Evolutionary conservation across 2,888 invertebrate genomes (phyloP).

Genomic region (Brenthis hecate): DNA sequence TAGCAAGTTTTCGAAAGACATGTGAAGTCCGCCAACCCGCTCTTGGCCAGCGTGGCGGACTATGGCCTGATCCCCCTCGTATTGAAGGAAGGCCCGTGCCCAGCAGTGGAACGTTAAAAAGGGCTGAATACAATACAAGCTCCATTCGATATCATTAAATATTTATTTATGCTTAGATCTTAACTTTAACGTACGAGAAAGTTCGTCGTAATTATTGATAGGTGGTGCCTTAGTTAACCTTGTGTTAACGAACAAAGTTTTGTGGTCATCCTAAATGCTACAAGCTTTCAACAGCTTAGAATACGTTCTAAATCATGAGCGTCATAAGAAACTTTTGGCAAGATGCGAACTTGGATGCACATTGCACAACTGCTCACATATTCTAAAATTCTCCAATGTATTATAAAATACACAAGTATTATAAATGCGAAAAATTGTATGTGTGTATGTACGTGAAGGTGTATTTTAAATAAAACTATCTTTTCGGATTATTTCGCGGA

Average conservation of each 20-base stretch:
- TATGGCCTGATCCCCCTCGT: too few species aligned
- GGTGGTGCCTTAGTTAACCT: conserved; percentile 27
- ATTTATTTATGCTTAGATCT: neutral
- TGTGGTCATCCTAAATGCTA: conserved; percentile 37
- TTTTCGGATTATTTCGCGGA: too few species aligned
- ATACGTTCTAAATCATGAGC: conserved; percentile 36
- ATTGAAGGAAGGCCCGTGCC: too few species aligned
- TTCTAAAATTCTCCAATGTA: neutral
- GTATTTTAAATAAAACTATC: too few species aligned
- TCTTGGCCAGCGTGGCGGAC: too few species aligned
- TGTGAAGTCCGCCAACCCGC: too few species aligned
- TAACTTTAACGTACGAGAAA: neutral
- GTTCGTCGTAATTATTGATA: conserved; percentile 20
- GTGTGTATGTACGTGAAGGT: too few species aligned
- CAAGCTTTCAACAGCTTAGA: conserved; percentile 37
- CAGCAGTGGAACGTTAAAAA: too few species aligned
- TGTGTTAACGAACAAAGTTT: conserved; percentile 34
- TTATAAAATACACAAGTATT: too few species aligned
- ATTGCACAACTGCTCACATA: conserved; percentile 1
- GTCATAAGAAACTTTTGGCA: conserved; percentile 32
- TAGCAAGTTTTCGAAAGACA: too few species aligned
- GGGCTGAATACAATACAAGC: neutral
- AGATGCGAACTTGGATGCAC: conserved; percentile 15
- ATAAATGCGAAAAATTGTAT: too few species aligned
- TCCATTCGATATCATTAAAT: neutral